phyloP scores from a whole-genome alignment of 1,140 invertebrate genomes.

The Phortica variegata region DNA sequence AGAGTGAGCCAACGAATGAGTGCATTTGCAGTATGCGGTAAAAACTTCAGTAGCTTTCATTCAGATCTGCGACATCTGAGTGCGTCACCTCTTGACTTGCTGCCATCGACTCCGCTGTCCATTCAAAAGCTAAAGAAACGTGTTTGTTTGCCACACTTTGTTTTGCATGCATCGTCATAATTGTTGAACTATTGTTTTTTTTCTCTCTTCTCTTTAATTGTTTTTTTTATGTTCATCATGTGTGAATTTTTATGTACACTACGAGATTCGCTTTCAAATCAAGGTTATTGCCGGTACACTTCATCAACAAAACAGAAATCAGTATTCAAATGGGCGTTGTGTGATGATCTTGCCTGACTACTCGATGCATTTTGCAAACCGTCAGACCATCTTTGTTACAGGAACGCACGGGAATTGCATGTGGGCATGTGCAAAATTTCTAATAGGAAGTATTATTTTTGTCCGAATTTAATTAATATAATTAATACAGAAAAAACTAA shows the following conservation, averaged over 20 bases:
- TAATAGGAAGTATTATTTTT: conserved; percentile 34
- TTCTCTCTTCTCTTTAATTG: conserved; percentile 12
- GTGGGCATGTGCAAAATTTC: conserved; percentile 34
- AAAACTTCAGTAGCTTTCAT: no score
- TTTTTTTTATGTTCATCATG: no score
- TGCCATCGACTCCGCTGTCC: no score
- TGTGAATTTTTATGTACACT: no score
- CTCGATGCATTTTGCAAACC: conserved; percentile 27
- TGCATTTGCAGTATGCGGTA: no score
- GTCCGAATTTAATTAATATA: conserved; percentile 43
- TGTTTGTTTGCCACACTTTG: conserved; percentile 8
- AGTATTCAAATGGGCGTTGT: no score
- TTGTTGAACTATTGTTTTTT: background rate
- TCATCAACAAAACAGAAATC: no score
- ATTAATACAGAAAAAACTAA: conserved; percentile 43
- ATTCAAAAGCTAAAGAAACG: no score
- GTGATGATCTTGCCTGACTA: background rate
- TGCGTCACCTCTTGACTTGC: no score
- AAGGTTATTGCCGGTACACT: conserved; percentile 41
- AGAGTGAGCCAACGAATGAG: no score
- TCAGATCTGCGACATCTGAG: no score
- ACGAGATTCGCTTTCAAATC: no score
- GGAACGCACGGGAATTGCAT: conserved; percentile 11
- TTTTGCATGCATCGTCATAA: background rate
- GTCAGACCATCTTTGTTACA: conserved; percentile 23